Conservation (phyloP, 2,113 vertebrate genomes). For the Chunga burmeisteri region DNA sequence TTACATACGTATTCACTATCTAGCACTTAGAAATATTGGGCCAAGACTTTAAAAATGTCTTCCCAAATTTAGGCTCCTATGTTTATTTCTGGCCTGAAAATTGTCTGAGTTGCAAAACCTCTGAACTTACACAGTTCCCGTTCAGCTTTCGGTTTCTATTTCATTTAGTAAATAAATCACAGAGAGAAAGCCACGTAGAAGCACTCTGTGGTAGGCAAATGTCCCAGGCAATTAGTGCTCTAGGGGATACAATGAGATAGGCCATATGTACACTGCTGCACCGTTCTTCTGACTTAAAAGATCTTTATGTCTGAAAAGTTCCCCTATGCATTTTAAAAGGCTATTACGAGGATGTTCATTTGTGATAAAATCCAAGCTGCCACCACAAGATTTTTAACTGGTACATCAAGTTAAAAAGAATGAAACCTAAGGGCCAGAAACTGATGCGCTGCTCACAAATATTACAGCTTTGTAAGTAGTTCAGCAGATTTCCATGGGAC, state of each 20-base stretch:
- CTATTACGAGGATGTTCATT: constrained; percentile 6
- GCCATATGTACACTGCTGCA: neutral
- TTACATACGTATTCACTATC: neutral
- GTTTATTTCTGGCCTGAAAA: neutral
- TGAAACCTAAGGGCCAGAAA: constrained; percentile 7
- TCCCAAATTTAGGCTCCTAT: neutral
- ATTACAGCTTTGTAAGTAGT: neutral
- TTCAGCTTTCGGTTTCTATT: neutral
- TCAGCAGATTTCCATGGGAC: constrained; percentile 8
- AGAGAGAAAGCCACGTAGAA: neutral
- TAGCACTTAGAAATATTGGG: neutral
- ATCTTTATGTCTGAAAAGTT: constrained; percentile 19
- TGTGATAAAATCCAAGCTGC: constrained; percentile 46
- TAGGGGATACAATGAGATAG: neutral
- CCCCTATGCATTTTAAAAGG: constrained; percentile 30
- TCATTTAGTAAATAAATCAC: constrained; percentile 6
- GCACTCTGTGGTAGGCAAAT: neutral
- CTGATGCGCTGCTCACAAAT: neutral
- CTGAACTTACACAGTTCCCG: neutral
- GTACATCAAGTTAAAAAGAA: constrained; percentile 20
- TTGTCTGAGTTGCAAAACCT: neutral
- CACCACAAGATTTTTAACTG: neutral
- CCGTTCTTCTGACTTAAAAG: constrained; percentile 7
- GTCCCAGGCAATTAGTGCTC: constrained; percentile 2
- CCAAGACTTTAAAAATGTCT: neutral